Evolutionary conservation across 2,888 invertebrate genomes (phyloP), one percentile per base, ranked within the genome.

Genomic region (Trichogramma dendrolimi): DNA sequence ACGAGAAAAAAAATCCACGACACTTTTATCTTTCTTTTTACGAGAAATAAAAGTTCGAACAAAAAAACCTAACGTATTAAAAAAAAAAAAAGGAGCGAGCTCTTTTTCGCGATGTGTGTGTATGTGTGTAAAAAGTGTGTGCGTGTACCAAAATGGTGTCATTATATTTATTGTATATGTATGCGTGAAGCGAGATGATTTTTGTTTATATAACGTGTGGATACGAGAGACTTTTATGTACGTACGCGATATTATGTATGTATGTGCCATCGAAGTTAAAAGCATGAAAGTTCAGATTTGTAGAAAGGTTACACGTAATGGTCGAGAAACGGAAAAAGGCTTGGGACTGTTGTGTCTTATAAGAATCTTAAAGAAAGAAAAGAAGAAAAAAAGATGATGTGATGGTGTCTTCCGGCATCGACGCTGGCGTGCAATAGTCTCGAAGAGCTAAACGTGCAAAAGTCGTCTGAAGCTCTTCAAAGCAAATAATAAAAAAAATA

Each of bases 1-100:
- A 58, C 59, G 65, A 65, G 59, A 55, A 51, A 70, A 70, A 74
- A 72, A 74, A 71, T 27, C 27, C 27, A 27, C 27, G 27, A 27
- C 27, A 27, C 27, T 27, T 27, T 27, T 27, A 27, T 27, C 27
- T 71, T 67, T 69, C 71, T 75, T 71, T 75, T 75, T 72, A 65
- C 59, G 43, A 66, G 63, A 61, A 59, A 65, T 69, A 71, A 71
- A 71, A 69, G 71, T 66, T 58, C 69, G 55, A 47, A 71, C 66
- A 70, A 72, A 75, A 74, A 73, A 73, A 70, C 65, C 44, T 61
- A 62, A 60, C 67, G 69, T 66, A 67, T 65, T 60, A 64, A 65
- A 61, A 67, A 67, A 61, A 50, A 61, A 67, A 41, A 50, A 41
- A 50, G 43, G 7, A 43, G 44, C 41, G 42, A 14, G 49, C n/a